phyloP scores from a whole-genome alignment of 2,797 vertebrate genomes.

The Pachyuromys duprasi region DNA sequence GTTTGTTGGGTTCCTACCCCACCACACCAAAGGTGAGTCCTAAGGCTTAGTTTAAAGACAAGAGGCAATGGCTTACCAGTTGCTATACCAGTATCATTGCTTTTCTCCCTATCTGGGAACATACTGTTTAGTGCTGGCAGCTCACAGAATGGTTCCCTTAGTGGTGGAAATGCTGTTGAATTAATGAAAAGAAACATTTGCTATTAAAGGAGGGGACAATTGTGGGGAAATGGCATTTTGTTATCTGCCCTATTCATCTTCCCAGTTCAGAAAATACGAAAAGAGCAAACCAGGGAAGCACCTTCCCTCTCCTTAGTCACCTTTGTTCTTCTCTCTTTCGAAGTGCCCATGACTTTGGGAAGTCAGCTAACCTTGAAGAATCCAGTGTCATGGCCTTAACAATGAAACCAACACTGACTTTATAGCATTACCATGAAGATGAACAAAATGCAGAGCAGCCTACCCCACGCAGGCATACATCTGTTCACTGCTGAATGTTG shows the following conservation, averaged over 20 bases:
- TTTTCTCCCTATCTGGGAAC: background rate
- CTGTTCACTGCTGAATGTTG: background rate
- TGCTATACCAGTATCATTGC: background rate
- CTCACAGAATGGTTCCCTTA: background rate
- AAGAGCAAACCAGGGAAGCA: background rate
- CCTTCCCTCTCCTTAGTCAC: background rate
- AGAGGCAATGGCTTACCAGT: background rate
- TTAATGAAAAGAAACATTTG: background rate
- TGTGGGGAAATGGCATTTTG: background rate
- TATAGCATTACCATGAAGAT: background rate
- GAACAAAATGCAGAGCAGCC: background rate
- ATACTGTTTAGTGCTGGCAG: background rate
- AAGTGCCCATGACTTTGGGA: background rate
- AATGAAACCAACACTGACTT: background rate
- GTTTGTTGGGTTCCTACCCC: background rate
- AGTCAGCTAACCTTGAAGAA: background rate
- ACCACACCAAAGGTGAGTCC: background rate
- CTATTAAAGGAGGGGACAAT: background rate
- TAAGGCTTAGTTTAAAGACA: background rate
- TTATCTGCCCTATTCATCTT: background rate
- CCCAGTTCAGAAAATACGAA: background rate
- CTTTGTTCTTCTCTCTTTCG: background rate
- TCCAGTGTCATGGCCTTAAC: background rate
- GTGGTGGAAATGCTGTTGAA: background rate
- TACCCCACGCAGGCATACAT: rapidly evolving